phyloP scores from a whole-genome alignment of 2,113 vertebrate genomes.

The Anguilla rostrata region DNA sequence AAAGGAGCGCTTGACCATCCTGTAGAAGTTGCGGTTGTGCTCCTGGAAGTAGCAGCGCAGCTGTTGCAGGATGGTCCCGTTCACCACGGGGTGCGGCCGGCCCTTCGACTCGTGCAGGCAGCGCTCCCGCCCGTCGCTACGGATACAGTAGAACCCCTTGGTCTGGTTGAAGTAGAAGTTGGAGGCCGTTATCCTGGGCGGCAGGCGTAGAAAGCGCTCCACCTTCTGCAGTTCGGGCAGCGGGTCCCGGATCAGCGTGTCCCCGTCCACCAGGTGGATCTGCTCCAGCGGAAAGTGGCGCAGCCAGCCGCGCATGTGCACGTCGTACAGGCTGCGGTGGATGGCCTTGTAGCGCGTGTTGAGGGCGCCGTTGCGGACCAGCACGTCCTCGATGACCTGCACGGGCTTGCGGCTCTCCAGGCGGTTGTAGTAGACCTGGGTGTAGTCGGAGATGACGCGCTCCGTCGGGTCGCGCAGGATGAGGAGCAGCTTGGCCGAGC shows the following conservation, averaged over 20 bases:
- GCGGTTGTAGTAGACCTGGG: conserved; percentile 91
- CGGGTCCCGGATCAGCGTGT: conserved; percentile 85
- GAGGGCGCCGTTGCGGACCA: conserved; percentile 84
- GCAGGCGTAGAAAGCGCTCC: conserved; percentile 84
- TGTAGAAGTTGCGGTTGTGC: conserved; percentile 88
- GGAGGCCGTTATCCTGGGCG: conserved; percentile 81
- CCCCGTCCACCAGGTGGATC: conserved; percentile 89
- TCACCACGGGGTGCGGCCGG: conserved; percentile 84
- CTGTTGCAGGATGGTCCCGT: conserved; percentile 82
- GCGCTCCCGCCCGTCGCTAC: conserved; percentile 84
- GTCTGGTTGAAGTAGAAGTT: conserved; percentile 97
- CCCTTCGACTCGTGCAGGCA: conserved; percentile 93
- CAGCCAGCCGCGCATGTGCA: conserved; percentile 91
- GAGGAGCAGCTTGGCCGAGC: conserved; percentile 86
- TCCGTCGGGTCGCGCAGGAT: conserved; percentile 88
- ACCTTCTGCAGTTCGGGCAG: conserved; percentile 88
- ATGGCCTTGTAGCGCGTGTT: conserved; percentile 91
- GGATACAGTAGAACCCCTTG: conserved; percentile 92
- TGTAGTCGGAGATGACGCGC: conserved; percentile 91
- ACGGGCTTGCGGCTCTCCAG: conserved; percentile 90
- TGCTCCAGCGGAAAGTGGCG: conserved; percentile 83
- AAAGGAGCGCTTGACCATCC: conserved; percentile 86
- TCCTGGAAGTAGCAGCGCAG: conserved; percentile 85
- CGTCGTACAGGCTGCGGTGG: conserved; percentile 86
- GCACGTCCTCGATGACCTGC: conserved; percentile 87